Conservation (phyloP, 2,888 invertebrate species). For the Neuroscelio doddi region DNA sequence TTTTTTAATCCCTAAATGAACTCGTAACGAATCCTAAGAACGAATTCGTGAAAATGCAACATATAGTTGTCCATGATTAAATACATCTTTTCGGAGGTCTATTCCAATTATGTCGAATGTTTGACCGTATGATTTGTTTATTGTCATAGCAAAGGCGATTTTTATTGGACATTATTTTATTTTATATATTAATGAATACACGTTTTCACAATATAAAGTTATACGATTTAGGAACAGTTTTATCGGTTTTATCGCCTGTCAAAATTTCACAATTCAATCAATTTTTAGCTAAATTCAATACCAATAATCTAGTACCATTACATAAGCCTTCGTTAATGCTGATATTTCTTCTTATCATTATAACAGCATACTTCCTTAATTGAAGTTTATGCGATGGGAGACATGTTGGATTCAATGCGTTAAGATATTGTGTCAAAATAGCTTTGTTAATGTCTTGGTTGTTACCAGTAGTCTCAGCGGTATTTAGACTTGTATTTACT, state of each 20-base stretch:
- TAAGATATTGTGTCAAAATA: too few species aligned
- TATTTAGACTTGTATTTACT: too few species aligned
- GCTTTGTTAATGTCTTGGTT: too few species aligned
- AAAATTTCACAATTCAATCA: conserved; percentile 44
- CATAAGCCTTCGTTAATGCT: conserved; percentile 26
- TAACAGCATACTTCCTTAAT: neutral
- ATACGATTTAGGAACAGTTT: conserved; percentile 7
- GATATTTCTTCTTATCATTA: neutral
- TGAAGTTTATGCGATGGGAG: neutral
- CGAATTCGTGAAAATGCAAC: conserved; percentile 39
- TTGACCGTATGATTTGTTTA: conserved; percentile 45
- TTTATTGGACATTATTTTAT: conserved; percentile 44
- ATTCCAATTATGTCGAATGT: too few species aligned
- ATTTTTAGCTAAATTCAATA: conserved; percentile 35
- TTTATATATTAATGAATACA: conserved; percentile 34
- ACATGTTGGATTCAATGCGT: neutral
- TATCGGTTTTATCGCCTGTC: conserved; percentile 36
- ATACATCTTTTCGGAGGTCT: conserved; percentile 1
- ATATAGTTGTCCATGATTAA: conserved; percentile 46
- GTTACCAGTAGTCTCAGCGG: too few species aligned
- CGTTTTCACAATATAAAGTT: conserved; percentile 14
- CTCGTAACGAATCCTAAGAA: too few species aligned
- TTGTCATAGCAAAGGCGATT: conserved; percentile 48
- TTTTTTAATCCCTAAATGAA: conserved; percentile 9
- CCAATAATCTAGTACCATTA: conserved; percentile 46